These are phyloP conservation scores for Nannoperca obscura DNA, from an alignment of 2,797 vertebrate genomes.

Conservation along the genomic window DNA sequence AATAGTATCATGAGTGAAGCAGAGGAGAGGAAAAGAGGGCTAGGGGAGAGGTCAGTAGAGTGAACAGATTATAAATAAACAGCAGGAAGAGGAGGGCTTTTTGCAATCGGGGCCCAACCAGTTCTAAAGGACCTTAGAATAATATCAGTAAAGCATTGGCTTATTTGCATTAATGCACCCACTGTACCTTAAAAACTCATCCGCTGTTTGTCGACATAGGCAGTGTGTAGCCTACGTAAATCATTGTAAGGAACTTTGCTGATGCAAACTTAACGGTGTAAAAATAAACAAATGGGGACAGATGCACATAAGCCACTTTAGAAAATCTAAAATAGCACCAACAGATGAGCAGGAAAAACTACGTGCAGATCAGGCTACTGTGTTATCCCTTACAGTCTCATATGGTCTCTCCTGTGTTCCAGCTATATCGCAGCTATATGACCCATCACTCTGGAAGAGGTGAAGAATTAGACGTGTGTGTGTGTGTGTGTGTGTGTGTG, in stretches of 20 bases:
- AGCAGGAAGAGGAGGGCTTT: conserved; percentile 47
- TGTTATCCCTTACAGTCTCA: neutral
- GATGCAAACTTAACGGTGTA: conserved; percentile 51
- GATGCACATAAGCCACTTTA: conserved; percentile 44
- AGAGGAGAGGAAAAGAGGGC: conserved; percentile 57
- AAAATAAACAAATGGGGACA: conserved; percentile 59
- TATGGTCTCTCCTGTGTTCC: conserved; percentile 22
- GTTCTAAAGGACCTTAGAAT: conserved; percentile 36
- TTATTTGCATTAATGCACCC: conserved; percentile 1
- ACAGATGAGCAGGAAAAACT: conserved; percentile 37
- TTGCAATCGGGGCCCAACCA: conserved; percentile 58
- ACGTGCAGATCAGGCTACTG: conserved; percentile 2
- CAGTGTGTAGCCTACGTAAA: conserved; percentile 30
- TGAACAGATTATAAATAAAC: conserved; percentile 67
- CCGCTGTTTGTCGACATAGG: conserved; percentile 23
- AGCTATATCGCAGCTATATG: conserved; percentile 78
- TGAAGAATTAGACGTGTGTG: conserved; percentile 28
- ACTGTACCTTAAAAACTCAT: conserved; percentile 23
- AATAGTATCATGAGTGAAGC: conserved; percentile 65
- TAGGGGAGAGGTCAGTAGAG: conserved; percentile 52
- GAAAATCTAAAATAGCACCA: conserved; percentile 49
- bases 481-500: conserved; percentile 32
- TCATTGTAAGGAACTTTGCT: conserved; percentile 51
- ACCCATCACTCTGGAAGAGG: conserved; percentile 83
- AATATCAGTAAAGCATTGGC: conserved; percentile 3